These are phyloP conservation scores for Hemistola chrysoprasaria DNA, from an alignment of 2,888 invertebrate genomes.

Conservation along the genomic window DNA sequence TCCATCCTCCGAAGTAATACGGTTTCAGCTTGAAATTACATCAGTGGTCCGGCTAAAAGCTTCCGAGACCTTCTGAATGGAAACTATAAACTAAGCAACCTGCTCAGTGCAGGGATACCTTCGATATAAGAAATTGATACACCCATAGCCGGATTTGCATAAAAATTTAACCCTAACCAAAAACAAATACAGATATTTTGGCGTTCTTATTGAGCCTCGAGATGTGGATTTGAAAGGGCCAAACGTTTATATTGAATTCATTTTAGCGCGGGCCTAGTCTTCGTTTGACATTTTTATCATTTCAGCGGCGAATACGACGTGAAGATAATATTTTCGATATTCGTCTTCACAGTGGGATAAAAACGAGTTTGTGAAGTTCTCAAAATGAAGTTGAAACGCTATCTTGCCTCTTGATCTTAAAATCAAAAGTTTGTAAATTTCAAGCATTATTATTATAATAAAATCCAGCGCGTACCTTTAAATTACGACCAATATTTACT, in stretches of 20 bases:
- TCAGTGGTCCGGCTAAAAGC: constrained; percentile 29
- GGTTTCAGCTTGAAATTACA: constrained; percentile 23
- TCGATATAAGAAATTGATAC: constrained; percentile 57
- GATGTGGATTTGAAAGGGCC: constrained; percentile 30
- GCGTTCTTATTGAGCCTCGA: constrained; percentile 27
- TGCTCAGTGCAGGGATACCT: constrained; percentile 37
- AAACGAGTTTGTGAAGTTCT: background rate
- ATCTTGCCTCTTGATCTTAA: constrained; percentile 8
- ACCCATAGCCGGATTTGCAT: constrained; percentile 56
- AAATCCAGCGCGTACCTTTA: constrained; percentile 9
- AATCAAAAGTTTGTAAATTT: constrained; percentile 15
- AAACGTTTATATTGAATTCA: constrained; percentile 16
- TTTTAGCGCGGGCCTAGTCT: constrained; percentile 10
- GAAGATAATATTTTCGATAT: constrained; percentile 2
- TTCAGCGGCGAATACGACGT: constrained; percentile 2
- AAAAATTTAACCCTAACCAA: constrained; percentile 48
- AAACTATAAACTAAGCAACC: constrained; percentile 62
- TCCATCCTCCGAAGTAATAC: constrained; percentile 18
- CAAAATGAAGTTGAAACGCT: constrained; percentile 7
- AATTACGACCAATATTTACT: constrained; percentile 14
- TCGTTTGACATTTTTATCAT: constrained; percentile 17
- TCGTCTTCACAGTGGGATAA: background rate
- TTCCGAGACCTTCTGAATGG: constrained; percentile 43
- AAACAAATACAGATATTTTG: constrained; percentile 25
- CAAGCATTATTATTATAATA: constrained; percentile 13